Conservation (phyloP, 2,797 vertebrate genomes). For the Rallus crepitans region DNA sequence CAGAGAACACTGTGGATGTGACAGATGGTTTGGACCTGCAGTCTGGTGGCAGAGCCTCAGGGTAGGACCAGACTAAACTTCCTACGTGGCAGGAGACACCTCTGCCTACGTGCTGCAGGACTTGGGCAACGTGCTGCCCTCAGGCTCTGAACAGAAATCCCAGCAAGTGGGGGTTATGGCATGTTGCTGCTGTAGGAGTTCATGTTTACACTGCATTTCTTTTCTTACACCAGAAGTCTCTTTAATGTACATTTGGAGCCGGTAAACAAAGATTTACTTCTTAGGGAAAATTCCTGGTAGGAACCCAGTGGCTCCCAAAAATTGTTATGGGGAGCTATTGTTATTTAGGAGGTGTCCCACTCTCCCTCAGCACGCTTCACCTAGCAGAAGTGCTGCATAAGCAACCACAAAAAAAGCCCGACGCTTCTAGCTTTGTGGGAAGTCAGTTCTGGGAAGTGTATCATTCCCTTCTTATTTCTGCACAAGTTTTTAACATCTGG, state of each 20-base stretch:
- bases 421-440: fast-evolving
- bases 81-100: not conserved
- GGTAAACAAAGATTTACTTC: not conserved
- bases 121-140: not conserved
- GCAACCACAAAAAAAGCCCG: not conserved
- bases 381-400: not conserved
- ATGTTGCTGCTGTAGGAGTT: not conserved
- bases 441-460: not conserved
- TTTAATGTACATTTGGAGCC: not conserved
- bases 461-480: not conserved
- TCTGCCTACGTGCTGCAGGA: not conserved
- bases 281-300: not conserved
- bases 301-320: not conserved
- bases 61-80: not conserved
- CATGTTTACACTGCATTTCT: not conserved
- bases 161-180: not conserved
- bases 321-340: fast-evolving
- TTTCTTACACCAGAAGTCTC: not conserved
- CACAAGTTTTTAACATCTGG: not conserved
- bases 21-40: not conserved
- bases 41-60: not conserved
- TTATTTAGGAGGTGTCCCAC: not conserved
- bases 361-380: not conserved
- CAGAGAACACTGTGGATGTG: not conserved
- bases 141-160: not conserved